phyloP scores from a whole-genome alignment of 2,113 vertebrate species.

The Anguilla japonica region DNA sequence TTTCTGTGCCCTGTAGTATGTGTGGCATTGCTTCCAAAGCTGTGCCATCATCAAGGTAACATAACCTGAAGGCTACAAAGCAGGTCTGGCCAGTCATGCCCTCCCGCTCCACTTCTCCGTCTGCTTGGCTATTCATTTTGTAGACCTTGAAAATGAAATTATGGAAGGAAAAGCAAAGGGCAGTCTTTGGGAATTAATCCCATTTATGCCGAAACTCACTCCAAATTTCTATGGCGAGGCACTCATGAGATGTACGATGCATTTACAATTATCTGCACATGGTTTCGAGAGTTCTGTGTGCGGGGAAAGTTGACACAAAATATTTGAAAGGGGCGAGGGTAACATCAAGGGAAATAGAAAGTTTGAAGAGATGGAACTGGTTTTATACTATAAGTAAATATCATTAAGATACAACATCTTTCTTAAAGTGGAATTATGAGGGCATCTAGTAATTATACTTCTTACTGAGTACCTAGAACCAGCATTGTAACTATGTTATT shows the following conservation, averaged over 20 bases:
- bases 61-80: conserved; percentile 68
- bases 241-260: conserved; percentile 58
- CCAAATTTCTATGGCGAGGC: conserved; percentile 64
- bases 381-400: not conserved
- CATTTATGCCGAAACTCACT: conserved; percentile 72
- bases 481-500: not conserved
- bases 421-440: not conserved
- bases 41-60: conserved; percentile 75
- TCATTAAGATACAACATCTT: not conserved
- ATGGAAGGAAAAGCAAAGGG: conserved; percentile 74
- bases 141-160: conserved; percentile 76
- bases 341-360: not conserved
- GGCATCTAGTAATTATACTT: not conserved
- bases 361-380: not conserved
- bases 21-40: conserved; percentile 55
- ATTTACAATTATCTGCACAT: conserved; percentile 64
- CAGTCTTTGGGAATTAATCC: conserved; percentile 77
- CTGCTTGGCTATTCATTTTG: conserved; percentile 75
- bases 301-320: conserved; percentile 1
- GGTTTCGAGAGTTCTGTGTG: conserved; percentile 50
- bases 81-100: conserved; percentile 50
- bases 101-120: conserved; percentile 63
- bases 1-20: conserved; percentile 60
- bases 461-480: not conserved
- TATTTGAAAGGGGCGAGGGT: not conserved